Conservation (phyloP, 2,888 invertebrate species). For the Laspeyria flexula region DNA sequence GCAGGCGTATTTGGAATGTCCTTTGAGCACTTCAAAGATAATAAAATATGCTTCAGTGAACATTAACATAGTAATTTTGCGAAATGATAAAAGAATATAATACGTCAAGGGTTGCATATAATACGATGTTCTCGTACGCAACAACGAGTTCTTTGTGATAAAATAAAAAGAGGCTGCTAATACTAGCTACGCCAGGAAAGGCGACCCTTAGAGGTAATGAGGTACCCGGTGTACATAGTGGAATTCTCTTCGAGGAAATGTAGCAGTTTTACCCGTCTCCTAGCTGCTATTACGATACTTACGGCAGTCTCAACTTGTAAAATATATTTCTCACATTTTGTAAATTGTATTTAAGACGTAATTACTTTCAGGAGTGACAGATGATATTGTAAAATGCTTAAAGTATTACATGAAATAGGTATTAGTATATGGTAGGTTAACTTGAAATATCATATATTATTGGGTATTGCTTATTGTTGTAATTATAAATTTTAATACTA, state of each 20-base stretch:
- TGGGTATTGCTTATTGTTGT: no score
- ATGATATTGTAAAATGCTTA: no score
- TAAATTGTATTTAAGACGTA: not conserved
- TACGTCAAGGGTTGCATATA: slow-evolving; percentile 9
- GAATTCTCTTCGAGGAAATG: slow-evolving; percentile 6
- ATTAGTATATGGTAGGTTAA: no score
- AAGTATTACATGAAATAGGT: no score
- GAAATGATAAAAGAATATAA: slow-evolving; percentile 24
- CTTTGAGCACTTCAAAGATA: slow-evolving; percentile 39
- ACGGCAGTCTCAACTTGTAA: not conserved
- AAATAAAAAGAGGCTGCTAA: slow-evolving; percentile 26
- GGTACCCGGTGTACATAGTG: slow-evolving; percentile 15
- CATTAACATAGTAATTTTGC: slow-evolving; percentile 29
- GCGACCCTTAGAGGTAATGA: slow-evolving; percentile 26
- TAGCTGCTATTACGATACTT: not conserved
- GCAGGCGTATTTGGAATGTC: slow-evolving; percentile 36
- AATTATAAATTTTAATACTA: no score
- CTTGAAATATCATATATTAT: no score
- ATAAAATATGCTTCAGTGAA: slow-evolving; percentile 34
- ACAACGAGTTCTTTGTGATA: slow-evolving; percentile 21
- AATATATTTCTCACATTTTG: not conserved
- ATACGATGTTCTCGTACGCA: slow-evolving; percentile 11
- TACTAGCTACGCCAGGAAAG: slow-evolving; percentile 19
- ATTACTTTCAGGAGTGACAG: not conserved
- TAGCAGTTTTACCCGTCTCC: slow-evolving; percentile 4